Evolutionary conservation across 2,888 invertebrate genomes (phyloP), one percentile per base, ranked within the genome.

Genomic region (Apamea epomidion): DNA sequence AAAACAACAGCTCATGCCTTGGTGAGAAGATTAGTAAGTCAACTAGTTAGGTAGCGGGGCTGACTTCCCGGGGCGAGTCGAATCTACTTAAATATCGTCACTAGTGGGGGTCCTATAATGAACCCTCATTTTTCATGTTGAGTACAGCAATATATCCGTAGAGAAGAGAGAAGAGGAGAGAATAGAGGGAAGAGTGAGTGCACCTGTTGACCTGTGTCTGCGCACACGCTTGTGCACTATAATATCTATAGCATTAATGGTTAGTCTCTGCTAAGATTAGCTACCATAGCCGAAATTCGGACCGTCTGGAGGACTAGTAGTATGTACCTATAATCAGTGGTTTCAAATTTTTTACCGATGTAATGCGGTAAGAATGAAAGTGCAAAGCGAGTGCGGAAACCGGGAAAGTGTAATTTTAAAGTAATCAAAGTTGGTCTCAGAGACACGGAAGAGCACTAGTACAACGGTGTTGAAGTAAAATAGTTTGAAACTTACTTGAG

Each of bases 401-500:
- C 37, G 21, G 48, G 25, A 25, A 67, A 67, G 21, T 37, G 37
- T 21, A 48, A 48, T 68, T 21, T n/a, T 1, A 81, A 80, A 62
- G 8, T 62, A 10, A 64, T 81, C 29, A 69, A 81, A 81, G 32
- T 81, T 81, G 25, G 21, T 37, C 37, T 7, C 14, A 21, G 16
- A 42, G 32, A 45, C 54, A 37, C 54, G n/a, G 51, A 68, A 74
- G 14, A 58, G 25, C 65, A 21, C 42, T n/a, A 18, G 10, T 54
- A 54, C 81, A 68, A 62, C 16, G 42, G 42, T 71, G 25, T 25
- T 72, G n/a, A 37, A 74, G 68, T 65, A 60, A 81, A 62, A 62
- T 74, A 25, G 54, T 81, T 74, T 25, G 37, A 45, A 37, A 62
- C 7, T 81, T n/a, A 29, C 54, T 54, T 37, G 1, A 62, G 21